Evolutionary conservation across 1,140 invertebrate species (phyloP), one percentile per base, ranked within the genome.

Genomic region (Aethina tumida): DNA sequence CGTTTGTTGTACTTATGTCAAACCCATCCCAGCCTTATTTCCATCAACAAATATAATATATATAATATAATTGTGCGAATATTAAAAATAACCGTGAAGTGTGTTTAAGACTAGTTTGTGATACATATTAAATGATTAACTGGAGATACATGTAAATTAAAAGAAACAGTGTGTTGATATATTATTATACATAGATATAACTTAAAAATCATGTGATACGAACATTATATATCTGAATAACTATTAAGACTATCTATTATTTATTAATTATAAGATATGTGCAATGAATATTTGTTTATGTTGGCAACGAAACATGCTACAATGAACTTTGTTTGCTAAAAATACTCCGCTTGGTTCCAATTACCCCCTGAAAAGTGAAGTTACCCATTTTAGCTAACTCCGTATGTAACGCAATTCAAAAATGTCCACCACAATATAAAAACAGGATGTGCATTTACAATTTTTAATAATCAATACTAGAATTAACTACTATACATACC

Each of bases 181-280:
- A n/a, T n/a, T n/a, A n/a, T n/a, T n/a, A 22, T 28, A 10, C 29
- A 15, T 16, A 33, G 10, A 39, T 24, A 45, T 27, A 35, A 44
- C 41, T 47, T 31, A 30, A 36, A 40, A 48, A 51, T 37, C 42
- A 48, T 51, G 49, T 51, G 49, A 51, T 51, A 51, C 36, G 35
- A 39, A 51, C 49, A n/a, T n/a, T n/a, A n/a, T 37, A 51, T 51
- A 51, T 51, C 49, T 47, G 35, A 30, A 35, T 45, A 45, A 39
- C 16, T 25, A 36, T 35, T 49, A 45, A 43, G 35, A 47, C 43
- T n/a, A 28, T 47, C 41, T 41, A 47, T 48, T 48, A 22, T 39
- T 39, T 30, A 10, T 26, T 25, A 29, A 39, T 39, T 44, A 50
- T 42, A 41, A 45, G 41, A 41, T 45, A 51, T 48, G 40, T 48